These are phyloP conservation scores for Melanerpes formicivorus DNA, from an alignment of 2,113 vertebrate species.

Conservation along the genomic window DNA sequence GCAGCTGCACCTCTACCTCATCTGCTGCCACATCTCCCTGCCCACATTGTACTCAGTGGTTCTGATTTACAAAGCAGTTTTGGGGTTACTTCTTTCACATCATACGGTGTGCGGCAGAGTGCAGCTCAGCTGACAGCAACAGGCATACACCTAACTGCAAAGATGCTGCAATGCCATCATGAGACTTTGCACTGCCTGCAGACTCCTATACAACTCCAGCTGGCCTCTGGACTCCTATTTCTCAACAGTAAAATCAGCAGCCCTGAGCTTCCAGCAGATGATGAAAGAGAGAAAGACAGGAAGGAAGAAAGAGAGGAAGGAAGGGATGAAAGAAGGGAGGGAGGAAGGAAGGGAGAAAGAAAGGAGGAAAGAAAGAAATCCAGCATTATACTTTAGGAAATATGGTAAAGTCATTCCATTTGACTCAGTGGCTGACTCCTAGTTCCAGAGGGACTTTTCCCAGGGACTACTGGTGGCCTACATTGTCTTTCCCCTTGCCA, in stretches of 20 bases:
- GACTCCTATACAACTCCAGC: background rate
- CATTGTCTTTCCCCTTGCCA: background rate
- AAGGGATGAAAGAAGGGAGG: no score
- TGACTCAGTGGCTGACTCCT: conserved; percentile 36
- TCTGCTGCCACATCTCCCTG: background rate
- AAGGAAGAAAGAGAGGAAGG: no score
- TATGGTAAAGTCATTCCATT: background rate
- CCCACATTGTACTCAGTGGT: background rate
- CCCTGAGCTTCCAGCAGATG: background rate
- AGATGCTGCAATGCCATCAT: rapidly evolving
- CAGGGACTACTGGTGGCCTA: background rate
- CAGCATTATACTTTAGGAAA: background rate
- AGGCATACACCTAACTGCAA: background rate
- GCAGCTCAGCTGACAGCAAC: background rate
- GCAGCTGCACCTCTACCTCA: background rate
- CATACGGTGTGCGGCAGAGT: background rate
- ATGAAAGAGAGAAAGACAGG: no score
- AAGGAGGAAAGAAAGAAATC: background rate
- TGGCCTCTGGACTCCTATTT: background rate
- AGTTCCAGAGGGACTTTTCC: conserved; percentile 24
- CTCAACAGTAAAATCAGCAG: background rate
- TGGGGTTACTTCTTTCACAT: background rate
- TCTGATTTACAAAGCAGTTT: background rate
- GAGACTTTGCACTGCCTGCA: background rate
- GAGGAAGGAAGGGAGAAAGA: no score